Evolutionary conservation across 2,888 invertebrate genomes (phyloP), one percentile per base, ranked within the genome.

Genomic region (Vesta saturnalis): DNA sequence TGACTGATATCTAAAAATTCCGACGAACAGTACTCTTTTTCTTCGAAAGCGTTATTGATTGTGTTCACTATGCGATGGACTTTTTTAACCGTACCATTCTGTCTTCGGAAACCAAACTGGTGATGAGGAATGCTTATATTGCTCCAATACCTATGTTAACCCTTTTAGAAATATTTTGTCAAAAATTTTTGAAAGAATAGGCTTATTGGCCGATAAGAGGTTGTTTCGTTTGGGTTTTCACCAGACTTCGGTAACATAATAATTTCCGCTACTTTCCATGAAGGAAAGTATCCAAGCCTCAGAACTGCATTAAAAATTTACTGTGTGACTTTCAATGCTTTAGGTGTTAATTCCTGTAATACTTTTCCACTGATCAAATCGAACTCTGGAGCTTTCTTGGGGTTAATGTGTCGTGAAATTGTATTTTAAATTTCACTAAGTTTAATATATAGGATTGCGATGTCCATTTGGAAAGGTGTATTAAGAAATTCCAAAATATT

Each of bases 221-320:
- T 56, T 56, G 56, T 23, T 30, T 56, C 30, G 10, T 23, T 23
- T n/a, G 30, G 56, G 14, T 30, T 56, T 15, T 56, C 30, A 5
- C 30, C 56, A 30, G 3, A 15, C 22, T 56, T 23, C 19, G 2
- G 56, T 14, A 56, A 30, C 15, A 56, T 30, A 1, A 30, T 56
- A 15, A 56, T 16, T 15, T 56, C 1, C 18, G 57, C 35, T 57
- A 39, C 46, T 59, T 39, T 59, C 46, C 19, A 19, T 16, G n/a
- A 35, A 19, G 43, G 39, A n/a, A 59, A 59, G n/a, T 59, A 35
- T 19, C 35, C 19, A 16, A 59, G 15, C 8, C n/a, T n/a, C n/a
- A n/a, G n/a, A n/a, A 59, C 43, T 16, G 21, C 46, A 59, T 59
- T 59, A 21, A 52, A 52, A 52, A 19, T 10, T 19, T 52, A 8